Percentiles rank a stretch among this genome's conserved stretches.
phyloP scores from a whole-genome alignment of 2,797 vertebrate species.

The Petrocephalus schoutedeni region DNA sequence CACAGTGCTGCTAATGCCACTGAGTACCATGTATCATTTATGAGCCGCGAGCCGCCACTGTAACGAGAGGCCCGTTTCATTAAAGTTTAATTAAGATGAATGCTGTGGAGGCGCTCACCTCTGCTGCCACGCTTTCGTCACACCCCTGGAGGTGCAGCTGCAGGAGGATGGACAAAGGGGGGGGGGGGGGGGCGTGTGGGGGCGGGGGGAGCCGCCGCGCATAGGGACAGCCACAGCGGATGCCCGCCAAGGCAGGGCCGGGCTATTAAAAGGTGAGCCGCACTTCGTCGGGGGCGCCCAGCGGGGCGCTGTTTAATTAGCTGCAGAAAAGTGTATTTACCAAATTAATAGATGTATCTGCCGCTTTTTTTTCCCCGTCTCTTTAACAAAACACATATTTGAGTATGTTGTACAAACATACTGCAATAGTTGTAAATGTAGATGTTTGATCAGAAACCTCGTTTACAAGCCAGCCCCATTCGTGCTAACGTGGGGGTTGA shows the following conservation, averaged over 20 bases:
- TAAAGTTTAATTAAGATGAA: conserved; percentile 97
- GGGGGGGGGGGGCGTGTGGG: conserved; percentile 17
- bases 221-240: not conserved
- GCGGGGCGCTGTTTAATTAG: conserved; percentile 29
- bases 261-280: conserved; percentile 45
- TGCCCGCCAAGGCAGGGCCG: conserved; percentile 31
- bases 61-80: conserved; percentile 86
- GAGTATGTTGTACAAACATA: not conserved
- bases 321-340: conserved; percentile 23
- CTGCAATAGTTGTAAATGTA: not conserved
- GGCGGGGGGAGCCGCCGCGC: not conserved
- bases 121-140: conserved; percentile 77
- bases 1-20: conserved; percentile 72
- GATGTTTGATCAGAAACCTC: not conserved
- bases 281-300: conserved; percentile 46
- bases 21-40: conserved; percentile 90
- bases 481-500: not conserved
- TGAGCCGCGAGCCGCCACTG: conserved; percentile 78
- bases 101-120: conserved; percentile 76
- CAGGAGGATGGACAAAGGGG: conserved; percentile 43
- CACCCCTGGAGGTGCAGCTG: conserved; percentile 76
- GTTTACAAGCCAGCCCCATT: not conserved
- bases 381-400: not conserved
- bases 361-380: not conserved
- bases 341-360: conserved; percentile 20